A percentile compares a stretch with the other conserved stretches of the same genome.
phyloP scores from a whole-genome alignment of 2,888 invertebrate species.

The Drosophila hamatofila region DNA sequence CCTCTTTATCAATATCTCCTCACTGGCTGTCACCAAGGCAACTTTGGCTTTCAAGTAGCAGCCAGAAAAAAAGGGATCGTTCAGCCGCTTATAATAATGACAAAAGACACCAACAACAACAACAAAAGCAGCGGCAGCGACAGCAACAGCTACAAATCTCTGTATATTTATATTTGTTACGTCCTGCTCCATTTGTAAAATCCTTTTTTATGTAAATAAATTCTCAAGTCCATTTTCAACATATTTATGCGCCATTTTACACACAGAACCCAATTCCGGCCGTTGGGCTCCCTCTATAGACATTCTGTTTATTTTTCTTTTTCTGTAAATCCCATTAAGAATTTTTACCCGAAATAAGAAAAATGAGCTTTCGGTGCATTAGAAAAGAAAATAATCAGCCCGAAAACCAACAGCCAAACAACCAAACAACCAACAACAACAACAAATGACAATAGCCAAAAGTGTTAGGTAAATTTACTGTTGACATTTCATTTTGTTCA shows the following conservation, averaged over 20 bases:
- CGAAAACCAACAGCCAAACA: conserved; percentile 48
- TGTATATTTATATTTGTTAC: conserved; percentile 41
- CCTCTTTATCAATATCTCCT: conserved; percentile 15
- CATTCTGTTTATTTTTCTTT: conserved; percentile 28
- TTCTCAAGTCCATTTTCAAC: conserved; percentile 80
- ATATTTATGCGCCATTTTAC: conserved; percentile 81
- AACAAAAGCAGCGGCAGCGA: conserved; percentile 13
- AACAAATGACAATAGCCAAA: conserved; percentile 63
- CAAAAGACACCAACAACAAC: conserved; percentile 56
- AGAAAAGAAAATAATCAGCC: conserved; percentile 79
- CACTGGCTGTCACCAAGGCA: conserved; percentile 59
- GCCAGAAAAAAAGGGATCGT: conserved; percentile 63
- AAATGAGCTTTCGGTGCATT: conserved; percentile 79
- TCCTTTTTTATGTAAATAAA: conserved; percentile 79
- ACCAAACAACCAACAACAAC: conserved; percentile 31
- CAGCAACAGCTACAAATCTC: conserved; percentile 61
- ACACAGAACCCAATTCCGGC: conserved; percentile 54
- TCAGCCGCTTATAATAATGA: conserved; percentile 78
- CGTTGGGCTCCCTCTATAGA: conserved; percentile 41
- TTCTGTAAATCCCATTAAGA: conserved; percentile 76
- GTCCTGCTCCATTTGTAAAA: conserved; percentile 73
- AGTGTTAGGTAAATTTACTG: conserved; percentile 78
- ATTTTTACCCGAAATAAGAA: conserved; percentile 76
- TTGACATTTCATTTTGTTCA: conserved; percentile 80
- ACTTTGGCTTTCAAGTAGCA: conserved; percentile 26